Evolutionary conservation across 2,797 vertebrate genomes (phyloP), one percentile per base, ranked within the genome.

Genomic region (Halcyon smyrnensis): DNA sequence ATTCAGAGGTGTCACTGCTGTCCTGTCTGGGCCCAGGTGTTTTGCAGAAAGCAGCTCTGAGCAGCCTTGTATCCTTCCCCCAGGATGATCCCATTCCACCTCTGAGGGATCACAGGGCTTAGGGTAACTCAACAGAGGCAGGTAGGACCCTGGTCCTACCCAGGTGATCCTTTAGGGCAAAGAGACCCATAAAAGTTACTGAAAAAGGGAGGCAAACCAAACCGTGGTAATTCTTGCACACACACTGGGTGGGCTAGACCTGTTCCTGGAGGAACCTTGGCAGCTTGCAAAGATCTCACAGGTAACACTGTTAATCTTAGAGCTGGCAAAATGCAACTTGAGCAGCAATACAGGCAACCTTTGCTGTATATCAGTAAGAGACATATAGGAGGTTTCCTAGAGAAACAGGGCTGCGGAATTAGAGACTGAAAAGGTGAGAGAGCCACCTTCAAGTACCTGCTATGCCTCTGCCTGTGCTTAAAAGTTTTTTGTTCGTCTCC

Each of bases 401-500:
- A 87, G 78, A 94, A 91, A 92, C 16, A 87, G 36, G 25, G 30
- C 53, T 81, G 50, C 15, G 64, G 56, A 68, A 96, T 23, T 9
- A 88, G 59, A 85, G 27, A 41, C 24, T 27, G 14, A 57, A 45
- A 59, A 54, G 28, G 30, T 65, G 69, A 39, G 15, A 90, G 8
- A 88, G 36, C 51, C 79, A 67, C 37, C 41, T 41, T 83, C 60
- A 27, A 17, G 51, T 28, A 62, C n/a, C 45, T 54, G 54, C 62
- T 30, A 19, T 54, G 39, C 34, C 71, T 67, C 79, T 76, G 71
- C 41, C 63, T 11, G 8, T n/a, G 37, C 56, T 88, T 67, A 90
- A 28, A 89, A 88, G 62, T 27, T 51, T 71, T 97, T 68, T 93
- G n/a, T 76, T 64, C 45, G 68, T 53, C 83, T 96, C 92, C 90